Evolutionary conservation across 2,113 vertebrate species (phyloP).

Genomic region (Etia nguti): DNA sequence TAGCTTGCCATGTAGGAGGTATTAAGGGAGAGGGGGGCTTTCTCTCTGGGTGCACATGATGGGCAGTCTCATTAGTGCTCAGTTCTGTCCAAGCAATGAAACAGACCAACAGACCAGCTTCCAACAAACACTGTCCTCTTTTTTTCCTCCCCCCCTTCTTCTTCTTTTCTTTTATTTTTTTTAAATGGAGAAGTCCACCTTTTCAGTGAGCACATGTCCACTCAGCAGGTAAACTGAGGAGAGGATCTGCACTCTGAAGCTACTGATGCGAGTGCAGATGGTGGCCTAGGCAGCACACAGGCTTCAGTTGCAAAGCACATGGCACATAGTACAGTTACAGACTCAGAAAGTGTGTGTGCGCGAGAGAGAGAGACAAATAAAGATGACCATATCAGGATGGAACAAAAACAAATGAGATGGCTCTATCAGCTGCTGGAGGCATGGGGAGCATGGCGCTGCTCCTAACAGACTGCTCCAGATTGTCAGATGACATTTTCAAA

Average conservation of each 20-base stretch:
- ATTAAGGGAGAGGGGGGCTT: background rate
- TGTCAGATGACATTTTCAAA: slow-evolving; percentile 51
- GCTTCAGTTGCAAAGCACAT: slow-evolving; percentile 8
- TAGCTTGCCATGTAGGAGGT: slow-evolving; percentile 28
- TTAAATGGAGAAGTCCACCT: slow-evolving; percentile 30
- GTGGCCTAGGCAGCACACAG: slow-evolving; percentile 25
- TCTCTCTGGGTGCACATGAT: slow-evolving; percentile 45
- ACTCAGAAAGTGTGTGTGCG: background rate
- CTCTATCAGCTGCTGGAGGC: slow-evolving; percentile 21
- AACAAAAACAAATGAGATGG: slow-evolving; percentile 39
- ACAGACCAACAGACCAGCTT: slow-evolving; percentile 23
- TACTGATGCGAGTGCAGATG: slow-evolving; percentile 44
- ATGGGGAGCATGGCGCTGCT: background rate
- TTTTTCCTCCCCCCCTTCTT: background rate
- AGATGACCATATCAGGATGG: slow-evolving; percentile 25
- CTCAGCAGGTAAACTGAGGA: slow-evolving; percentile 43
- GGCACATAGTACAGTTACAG: background rate
- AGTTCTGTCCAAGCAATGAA: slow-evolving; percentile 44
- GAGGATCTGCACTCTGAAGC: slow-evolving; percentile 23
- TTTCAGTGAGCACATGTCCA: slow-evolving; percentile 48
- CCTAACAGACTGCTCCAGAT: background rate
- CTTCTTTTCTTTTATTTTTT: background rate
- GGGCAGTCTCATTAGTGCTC: slow-evolving; percentile 64
- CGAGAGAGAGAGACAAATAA: background rate
- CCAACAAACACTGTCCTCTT: slow-evolving; percentile 28